Base-by-base conservation (phyloP, 2,888 invertebrate genomes). In the Mythimna lalbum region DNA sequence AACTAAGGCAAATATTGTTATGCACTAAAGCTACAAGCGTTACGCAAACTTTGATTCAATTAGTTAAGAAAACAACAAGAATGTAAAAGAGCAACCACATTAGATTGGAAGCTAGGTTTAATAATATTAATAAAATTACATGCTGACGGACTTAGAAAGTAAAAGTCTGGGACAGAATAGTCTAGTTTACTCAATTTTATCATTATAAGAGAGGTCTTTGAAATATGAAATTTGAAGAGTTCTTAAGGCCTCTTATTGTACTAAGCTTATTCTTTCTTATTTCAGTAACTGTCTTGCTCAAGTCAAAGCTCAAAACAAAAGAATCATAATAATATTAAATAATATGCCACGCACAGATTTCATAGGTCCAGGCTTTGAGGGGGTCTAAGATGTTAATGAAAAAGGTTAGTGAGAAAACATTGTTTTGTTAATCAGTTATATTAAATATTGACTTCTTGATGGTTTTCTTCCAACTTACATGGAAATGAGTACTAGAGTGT, bases 401-500 rank as follows among this genome's bases (percentile, higher is more conserved):
- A 49, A 27, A 62, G 6, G 3, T 72, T 53, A 66, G 73, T 72
- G 36, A 14, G 19, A 31, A 53, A 23, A 50, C 10, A 47, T 56
- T 47, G 0, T 59, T 63, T 12, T 6, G 47, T 59, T 55, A 59
- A 17, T 64, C 27, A 74, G 49, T 57, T 53, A 53, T 19, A 43
- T 60, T 56, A 17, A n/a, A n/a, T 56, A 56, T 47, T 67, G 55
- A 50, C 62, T 76, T 72, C 62, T 62, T 43, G 76, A 65, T 64
- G 76, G 31, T 69, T 73, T 43, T 73, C 36, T 72, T 82, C 89
- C 86, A 90, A 96, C 96, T 95, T 95, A 96, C 95, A 92, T 95
- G 94, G 91, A 96, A 93, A 91, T 95, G 94, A 94, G 94, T 95
- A 95, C 93, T 95, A 94, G 95, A 95, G 94, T 93, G 88, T 90